These are phyloP conservation scores for Pocillopora damicornis DNA, from an alignment of 64 coral and sea anemone species.

Conservation along the genomic window DNA sequence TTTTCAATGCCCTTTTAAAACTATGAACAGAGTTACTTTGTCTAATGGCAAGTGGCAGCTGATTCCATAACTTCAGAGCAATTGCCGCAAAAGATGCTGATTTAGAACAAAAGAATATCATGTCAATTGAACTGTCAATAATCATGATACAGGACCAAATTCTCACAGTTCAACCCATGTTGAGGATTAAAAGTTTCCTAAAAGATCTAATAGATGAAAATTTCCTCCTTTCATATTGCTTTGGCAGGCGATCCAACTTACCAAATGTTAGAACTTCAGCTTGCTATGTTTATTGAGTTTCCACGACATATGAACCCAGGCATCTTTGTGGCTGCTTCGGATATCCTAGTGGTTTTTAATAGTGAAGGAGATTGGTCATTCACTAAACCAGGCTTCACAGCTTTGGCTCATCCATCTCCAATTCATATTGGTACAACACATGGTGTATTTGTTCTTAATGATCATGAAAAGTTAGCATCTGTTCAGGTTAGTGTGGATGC, in stretches of 20 bases:
- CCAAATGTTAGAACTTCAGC: constrained; percentile 92
- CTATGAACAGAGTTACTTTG: too few species aligned
- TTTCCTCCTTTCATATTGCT: not conserved
- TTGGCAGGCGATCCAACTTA: constrained; percentile 79
- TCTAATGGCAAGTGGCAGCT: too few species aligned
- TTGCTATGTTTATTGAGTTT: constrained; percentile 84
- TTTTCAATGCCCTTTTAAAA: too few species aligned
- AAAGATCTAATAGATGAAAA: too few species aligned
- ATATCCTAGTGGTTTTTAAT: constrained; percentile 78
- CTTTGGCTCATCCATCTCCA: constrained; percentile 92
- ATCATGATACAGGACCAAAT: too few species aligned
- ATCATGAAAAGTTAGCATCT: constrained; percentile 7
- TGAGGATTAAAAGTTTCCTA: too few species aligned
- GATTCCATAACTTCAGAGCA: too few species aligned
- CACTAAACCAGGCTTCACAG: constrained; percentile 89
- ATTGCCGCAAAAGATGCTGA: too few species aligned
- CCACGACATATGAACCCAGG: constrained; percentile 81
- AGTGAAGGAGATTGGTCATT: constrained; percentile 75
- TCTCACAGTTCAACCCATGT: too few species aligned
- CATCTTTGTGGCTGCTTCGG: constrained; percentile 83
- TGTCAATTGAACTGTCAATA: too few species aligned
- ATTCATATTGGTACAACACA: constrained; percentile 93
- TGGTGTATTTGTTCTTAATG: constrained; percentile 87
- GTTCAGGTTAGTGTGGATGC: not conserved
- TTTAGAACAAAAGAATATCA: too few species aligned